phyloP scores from a whole-genome alignment of 2,888 invertebrate species.

The Chymomyza procnemis region DNA sequence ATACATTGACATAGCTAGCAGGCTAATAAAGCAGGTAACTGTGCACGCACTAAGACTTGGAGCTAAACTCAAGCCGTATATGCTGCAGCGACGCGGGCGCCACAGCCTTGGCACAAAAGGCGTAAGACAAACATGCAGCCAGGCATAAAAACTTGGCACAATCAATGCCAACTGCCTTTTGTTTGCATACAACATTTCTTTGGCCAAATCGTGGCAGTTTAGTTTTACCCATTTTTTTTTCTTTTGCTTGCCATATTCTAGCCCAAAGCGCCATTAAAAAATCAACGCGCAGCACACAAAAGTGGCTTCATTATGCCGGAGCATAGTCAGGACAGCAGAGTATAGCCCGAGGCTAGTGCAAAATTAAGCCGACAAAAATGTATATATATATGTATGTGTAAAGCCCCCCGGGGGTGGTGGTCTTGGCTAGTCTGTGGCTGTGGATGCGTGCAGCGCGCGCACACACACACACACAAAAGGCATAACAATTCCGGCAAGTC shows the following conservation, averaged over 20 bases:
- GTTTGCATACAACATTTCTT: conserved; percentile 49
- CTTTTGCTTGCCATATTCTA: not conserved
- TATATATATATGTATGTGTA: not conserved
- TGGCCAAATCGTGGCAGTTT: not conserved
- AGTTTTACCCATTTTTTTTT: conserved; percentile 1
- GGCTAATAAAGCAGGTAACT: not conserved
- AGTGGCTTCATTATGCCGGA: conserved; percentile 65
- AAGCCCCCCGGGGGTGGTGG: conserved; percentile 14
- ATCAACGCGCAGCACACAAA: conserved; percentile 56
- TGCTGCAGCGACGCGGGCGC: not conserved
- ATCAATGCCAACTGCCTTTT: conserved; percentile 58
- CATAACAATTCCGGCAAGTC: conserved; percentile 53
- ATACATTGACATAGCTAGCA: not conserved
- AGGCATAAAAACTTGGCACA: conserved; percentile 39
- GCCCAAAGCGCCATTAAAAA: conserved; percentile 58
- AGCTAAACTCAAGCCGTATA: not conserved
- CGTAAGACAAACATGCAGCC: conserved; percentile 11
- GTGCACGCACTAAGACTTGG: not conserved
- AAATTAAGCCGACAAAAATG: conserved; percentile 12
- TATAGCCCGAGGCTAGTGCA: not conserved
- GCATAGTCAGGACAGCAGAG: not conserved
- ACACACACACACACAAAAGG: conserved; percentile 48
- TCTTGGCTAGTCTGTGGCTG: not conserved
- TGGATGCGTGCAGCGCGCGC: conserved; percentile 29
- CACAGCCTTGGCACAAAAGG: conserved; percentile 39